A percentile compares a stretch with the other conserved stretches of the same genome.
phyloP scores from a whole-genome alignment of 2,888 invertebrate genomes.

The Lasioglossum villosulum region DNA sequence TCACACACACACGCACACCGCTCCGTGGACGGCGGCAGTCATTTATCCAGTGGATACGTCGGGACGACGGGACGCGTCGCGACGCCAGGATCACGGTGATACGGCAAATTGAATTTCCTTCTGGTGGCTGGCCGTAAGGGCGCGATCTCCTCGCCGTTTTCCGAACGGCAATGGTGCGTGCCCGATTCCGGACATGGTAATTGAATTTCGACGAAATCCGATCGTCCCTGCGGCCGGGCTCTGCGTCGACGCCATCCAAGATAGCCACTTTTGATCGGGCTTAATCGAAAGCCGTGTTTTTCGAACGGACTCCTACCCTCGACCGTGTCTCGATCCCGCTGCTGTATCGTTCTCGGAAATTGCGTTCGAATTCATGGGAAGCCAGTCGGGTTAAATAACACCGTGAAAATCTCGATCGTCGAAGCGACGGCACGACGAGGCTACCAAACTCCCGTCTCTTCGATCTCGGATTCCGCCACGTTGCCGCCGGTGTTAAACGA shows the following conservation, averaged over 20 bases:
- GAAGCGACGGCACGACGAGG: not conserved
- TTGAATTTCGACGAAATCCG: conserved; percentile 54
- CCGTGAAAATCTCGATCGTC: conserved; percentile 14
- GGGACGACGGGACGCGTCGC: conserved; percentile 14
- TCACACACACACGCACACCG: conserved; percentile 2
- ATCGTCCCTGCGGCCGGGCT: conserved; percentile 7
- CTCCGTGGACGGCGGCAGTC: not conserved
- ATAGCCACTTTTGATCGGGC: conserved; percentile 22
- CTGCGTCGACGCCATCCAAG: not conserved
- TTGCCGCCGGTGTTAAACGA: not conserved
- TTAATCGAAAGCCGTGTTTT: conserved; percentile 22
- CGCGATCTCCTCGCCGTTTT: conserved; percentile 33
- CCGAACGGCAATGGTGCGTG: conserved; percentile 34
- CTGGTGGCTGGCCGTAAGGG: conserved; percentile 37
- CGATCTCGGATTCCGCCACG: not conserved
- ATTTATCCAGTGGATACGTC: conserved; percentile 18
- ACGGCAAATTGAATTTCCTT: conserved; percentile 67
- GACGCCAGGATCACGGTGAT: conserved; percentile 30
- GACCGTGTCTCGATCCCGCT: not conserved
- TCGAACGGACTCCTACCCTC: not conserved
- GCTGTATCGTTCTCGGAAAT: conserved; percentile 12
- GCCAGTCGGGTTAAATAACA: conserved; percentile 21
- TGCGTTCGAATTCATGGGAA: conserved; percentile 10
- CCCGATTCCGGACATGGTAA: conserved; percentile 40
- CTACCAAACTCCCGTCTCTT: not conserved